Evolutionary conservation across 2,113 vertebrate species (phyloP), one percentile per base, ranked within the genome.

Genomic region (Baryphthengus martii): DNA sequence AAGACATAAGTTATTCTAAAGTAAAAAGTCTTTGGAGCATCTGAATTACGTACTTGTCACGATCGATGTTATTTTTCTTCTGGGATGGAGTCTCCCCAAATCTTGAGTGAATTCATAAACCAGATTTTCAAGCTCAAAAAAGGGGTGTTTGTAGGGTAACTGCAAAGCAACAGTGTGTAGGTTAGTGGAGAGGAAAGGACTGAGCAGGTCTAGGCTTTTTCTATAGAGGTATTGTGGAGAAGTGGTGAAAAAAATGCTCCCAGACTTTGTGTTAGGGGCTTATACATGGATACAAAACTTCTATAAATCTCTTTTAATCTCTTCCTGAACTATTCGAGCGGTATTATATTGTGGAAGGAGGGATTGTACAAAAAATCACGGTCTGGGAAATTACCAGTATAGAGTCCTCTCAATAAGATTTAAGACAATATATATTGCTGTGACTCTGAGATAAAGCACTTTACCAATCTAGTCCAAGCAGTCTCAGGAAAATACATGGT

Each of bases 391-490:
- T 70, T 23, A 63, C 11, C 52, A 3, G 0, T 78, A 35, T 28
- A 47, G 33, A 44, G 12, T 58, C 14, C 8, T 59, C 25, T 63
- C 50, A 70, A 44, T 67, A 19, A 56, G 35, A 37, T 42, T 52
- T 52, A 77, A 73, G 24, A n/a, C n/a, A 42, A 52, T 55, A 39
- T 53, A 6, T 79, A 47, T 19, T 59, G 25, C 53, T 78, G 39
- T 68, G 47, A 20, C 25, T 1, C 25, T 1, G 4, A 31, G 35
- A 50, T 35, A 74, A 74, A 70, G 33, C 7, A 3, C 2, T 0
- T 70, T 88, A 66, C 24, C 1, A 10, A 31, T 49, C 59, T 45
- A 61, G 45, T 55, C 58, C 45, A 61, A 55, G 68, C 9, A 37
- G 40, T 50, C 26, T n/a, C 33, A 50, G 3, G 68, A 71, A 65